Base-by-base conservation (phyloP, 2,797 vertebrate species). In the Philypnodon macrostomus region DNA sequence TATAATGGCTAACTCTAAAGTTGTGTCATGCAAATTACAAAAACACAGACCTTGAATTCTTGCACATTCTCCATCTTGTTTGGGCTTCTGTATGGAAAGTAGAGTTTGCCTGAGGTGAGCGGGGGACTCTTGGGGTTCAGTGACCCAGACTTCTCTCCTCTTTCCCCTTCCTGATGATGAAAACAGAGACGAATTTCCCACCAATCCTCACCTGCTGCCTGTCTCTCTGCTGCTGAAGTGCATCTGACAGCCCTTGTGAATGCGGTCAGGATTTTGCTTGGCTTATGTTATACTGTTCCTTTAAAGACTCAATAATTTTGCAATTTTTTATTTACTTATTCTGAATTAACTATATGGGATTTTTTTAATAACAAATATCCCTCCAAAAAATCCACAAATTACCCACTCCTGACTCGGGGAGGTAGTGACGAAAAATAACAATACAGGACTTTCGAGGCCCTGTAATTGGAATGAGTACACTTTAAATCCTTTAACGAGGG, bases 71-170 rank as follows among this genome's bases (percentile, higher is more conserved):
- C n/a, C n/a, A n/a, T n/a, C n/a, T n/a, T n/a, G n/a, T n/a, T n/a
- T n/a, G n/a, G n/a, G n/a, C 53, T n/a, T n/a, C n/a, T 62, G 71
- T 84, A 66, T 71, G 39, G 30, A 58, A 67, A 68, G 47, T 52
- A 53, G 62, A 63, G 67, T 75, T 71, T 59, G 59, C 56, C 49
- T 65, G 69, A 72, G 75, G 74, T 78, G 58, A 73, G 45, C 35
- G 41, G 13, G n/a, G n/a, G 53, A 45, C 41, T 64, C 47, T 33
- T 35, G 63, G 26, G 63, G 53, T 68, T 59, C 45, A 19, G 48
- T 47, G 67, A 71, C 55, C 49, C 44, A 40, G 46, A 65, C 73
- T 34, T 70, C 23, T 27, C 36, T n/a, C 16, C n/a, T 36, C 52
- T 59, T 17, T 8, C 30, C 10, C 45, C 44, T n/a, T n/a, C 56